A percentile compares a stretch with the other conserved stretches of the same genome.
These are phyloP conservation scores for Dendrocincla tyrannina DNA, from an alignment of 2,797 vertebrate genomes.

Conservation along the genomic window DNA sequence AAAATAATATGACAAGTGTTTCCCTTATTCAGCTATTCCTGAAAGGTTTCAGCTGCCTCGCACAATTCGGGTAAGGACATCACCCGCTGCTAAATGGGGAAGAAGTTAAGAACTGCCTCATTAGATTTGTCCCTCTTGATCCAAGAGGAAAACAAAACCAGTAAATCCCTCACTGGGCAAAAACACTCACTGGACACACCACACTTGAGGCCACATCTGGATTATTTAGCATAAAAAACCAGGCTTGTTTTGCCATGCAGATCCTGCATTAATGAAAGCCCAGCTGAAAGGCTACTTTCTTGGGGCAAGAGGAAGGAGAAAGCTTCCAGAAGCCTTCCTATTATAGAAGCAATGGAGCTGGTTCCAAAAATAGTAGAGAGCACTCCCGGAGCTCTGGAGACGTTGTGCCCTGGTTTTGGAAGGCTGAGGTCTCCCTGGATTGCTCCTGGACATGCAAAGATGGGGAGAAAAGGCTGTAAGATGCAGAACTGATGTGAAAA, in stretches of 20 bases:
- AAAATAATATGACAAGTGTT: neutral
- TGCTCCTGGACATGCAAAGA: neutral
- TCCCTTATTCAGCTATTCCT: neutral
- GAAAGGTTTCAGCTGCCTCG: constrained; percentile 22
- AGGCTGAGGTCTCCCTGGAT: neutral
- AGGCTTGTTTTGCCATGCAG: neutral
- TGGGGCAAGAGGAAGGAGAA: neutral
- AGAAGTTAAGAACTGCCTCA: constrained; percentile 29
- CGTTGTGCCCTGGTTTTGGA: constrained; percentile 5
- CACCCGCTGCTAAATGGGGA: neutral
- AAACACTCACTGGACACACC: neutral
- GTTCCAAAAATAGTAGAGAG: constrained; percentile 63
- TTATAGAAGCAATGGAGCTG: constrained; percentile 51
- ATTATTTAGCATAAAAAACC: neutral
- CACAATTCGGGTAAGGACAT: neutral
- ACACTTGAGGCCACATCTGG: accelerated
- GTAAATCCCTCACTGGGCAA: neutral
- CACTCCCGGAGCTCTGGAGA: constrained; percentile 28
- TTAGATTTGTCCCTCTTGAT: neutral
- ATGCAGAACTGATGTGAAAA: neutral
- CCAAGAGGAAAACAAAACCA: constrained; percentile 25
- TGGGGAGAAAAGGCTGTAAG: neutral
- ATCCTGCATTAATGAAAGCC: neutral
- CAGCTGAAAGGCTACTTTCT: constrained; percentile 47
- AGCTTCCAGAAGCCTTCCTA: constrained; percentile 57